Base-by-base conservation (phyloP, 1,140 invertebrate genomes). In the Rhagoletis pomonella region DNA sequence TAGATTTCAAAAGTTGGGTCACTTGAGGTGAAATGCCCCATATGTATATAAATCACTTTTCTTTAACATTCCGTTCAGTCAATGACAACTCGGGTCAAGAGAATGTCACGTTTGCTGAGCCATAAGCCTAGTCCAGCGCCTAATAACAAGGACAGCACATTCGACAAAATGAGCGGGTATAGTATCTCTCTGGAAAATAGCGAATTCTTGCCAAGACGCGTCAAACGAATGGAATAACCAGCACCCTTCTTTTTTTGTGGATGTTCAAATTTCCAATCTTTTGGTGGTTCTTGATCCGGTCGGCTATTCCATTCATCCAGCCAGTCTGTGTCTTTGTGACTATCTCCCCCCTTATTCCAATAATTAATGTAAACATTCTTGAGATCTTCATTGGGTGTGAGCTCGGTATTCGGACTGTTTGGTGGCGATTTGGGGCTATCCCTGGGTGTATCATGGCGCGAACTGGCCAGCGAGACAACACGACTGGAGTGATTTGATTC, bases 221-320 rank as follows among this genome's bases (percentile, higher is more conserved):
- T 95, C 90, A 96, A 96, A 85, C 97, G 96, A 90, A 98, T 96
- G 88, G 96, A 97, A 88, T 93, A 93, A 86, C 90, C 91, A 55
- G 89, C 81, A n/a, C 89, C 94, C 94, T 62, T 94, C 94, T 93
- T 95, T 94, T 91, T 95, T 94, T 93, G 94, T 93, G 67, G 93
- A 90, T 97, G 95, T 90, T 96, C 95, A 93, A 97, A 97, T 90
- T 96, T 96, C 97, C 96, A 97, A 91, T 96, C 96, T 93, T 97
- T 98, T 69, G 97, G 97, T 84, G 97, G 97, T 88, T 95, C 94
- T 93, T 97, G 96, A 91, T 98, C 97, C 5, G 97, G 96, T 88
- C 97, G 95, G 93, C 96, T 97, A 93, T 97, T 98, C 97, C 97
- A 98, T 91, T 98, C 97, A 95, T 97, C 97, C 44, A 98, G 95